Conservation (phyloP, 2,797 vertebrate species). For the Enteromius viviparus region DNA sequence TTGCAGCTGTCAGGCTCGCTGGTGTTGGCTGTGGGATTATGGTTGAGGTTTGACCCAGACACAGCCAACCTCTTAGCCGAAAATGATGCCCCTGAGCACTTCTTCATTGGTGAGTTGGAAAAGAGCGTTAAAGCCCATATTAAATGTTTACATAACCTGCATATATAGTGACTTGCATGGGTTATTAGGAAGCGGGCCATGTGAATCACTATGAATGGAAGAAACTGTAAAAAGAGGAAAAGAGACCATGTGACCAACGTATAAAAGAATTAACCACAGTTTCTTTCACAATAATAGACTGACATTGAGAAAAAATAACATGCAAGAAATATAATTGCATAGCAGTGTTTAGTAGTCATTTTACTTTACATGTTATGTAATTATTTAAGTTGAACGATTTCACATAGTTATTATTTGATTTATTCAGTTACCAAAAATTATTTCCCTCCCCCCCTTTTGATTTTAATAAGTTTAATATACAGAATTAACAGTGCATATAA, state of each 20-base stretch:
- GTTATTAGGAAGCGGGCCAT: neutral
- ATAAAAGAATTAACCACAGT: neutral
- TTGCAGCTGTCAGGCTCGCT: slow-evolving; percentile 87
- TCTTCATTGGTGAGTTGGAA: slow-evolving; percentile 87
- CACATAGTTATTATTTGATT: neutral
- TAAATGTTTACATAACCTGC: slow-evolving; percentile 7
- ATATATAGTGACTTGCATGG: neutral
- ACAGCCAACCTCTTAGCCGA: slow-evolving; percentile 74
- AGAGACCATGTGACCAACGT: neutral
- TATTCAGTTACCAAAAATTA: neutral
- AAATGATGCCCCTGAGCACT: slow-evolving; percentile 82
- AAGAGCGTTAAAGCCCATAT: neutral
- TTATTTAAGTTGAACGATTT: neutral
- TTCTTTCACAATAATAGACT: neutral
- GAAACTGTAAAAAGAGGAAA: neutral
- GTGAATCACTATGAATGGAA: neutral
- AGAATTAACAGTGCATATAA: too few species aligned
- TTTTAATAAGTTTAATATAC: too few species aligned
- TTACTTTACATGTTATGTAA: neutral
- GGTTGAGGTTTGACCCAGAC: slow-evolving; percentile 87
- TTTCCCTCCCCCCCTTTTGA: neutral
- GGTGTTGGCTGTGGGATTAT: slow-evolving; percentile 90
- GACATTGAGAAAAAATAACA: neutral
- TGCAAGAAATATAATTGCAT: neutral
- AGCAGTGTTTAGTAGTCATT: neutral